Conservation (phyloP, 2,888 invertebrate genomes). For the Agrypnus murinus region DNA sequence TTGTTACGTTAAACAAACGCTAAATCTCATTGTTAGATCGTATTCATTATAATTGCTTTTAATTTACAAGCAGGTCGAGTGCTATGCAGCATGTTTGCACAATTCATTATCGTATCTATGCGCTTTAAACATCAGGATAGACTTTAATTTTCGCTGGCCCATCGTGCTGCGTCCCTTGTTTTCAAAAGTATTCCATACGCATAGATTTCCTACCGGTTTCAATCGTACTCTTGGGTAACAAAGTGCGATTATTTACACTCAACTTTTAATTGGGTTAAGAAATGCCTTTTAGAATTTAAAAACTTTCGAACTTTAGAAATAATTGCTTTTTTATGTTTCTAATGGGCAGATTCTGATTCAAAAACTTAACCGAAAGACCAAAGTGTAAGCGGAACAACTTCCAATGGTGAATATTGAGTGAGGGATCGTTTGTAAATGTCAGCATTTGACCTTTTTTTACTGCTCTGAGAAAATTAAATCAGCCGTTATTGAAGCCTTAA, state of each 20-base stretch:
- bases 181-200: conserved; percentile 47
- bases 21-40: conserved; percentile 69
- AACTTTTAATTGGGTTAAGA: conserved; percentile 61
- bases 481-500: conserved; percentile 52
- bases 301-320: conserved; percentile 42
- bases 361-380: conserved; percentile 46
- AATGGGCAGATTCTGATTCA: conserved; percentile 24
- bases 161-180: conserved; percentile 17
- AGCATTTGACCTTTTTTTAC: conserved; percentile 59
- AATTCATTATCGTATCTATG: conserved; percentile 54
- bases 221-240: conserved; percentile 55
- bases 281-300: conserved; percentile 59
- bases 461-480: conserved; percentile 53
- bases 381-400: conserved; percentile 44
- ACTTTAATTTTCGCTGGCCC: conserved; percentile 38
- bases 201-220: conserved; percentile 43
- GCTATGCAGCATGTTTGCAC: conserved; percentile 57
- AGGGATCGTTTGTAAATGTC: conserved; percentile 56
- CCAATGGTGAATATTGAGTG: conserved; percentile 48
- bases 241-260: conserved; percentile 58
- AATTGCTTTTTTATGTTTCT: conserved; percentile 44
- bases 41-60: conserved; percentile 72
- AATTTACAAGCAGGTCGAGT: conserved; percentile 70
- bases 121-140: conserved; percentile 48
- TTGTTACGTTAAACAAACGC: conserved; percentile 71